Conservation (phyloP, 2,113 vertebrate species). For the Vulpes vulpes region DNA sequence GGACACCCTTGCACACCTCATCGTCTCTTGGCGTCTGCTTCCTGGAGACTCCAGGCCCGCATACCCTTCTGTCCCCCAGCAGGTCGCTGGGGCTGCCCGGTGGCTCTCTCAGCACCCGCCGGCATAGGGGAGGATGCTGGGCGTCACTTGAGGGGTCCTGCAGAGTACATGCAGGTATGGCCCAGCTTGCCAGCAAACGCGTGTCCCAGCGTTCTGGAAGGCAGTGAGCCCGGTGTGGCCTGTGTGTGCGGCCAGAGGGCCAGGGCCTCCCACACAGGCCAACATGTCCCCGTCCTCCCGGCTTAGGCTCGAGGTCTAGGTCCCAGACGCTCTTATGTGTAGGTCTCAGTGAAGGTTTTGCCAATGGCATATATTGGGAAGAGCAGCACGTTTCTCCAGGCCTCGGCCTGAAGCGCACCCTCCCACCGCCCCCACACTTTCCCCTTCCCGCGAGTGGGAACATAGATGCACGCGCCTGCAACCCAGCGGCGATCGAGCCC, state of each 20-base stretch:
- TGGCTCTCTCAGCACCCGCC: background rate
- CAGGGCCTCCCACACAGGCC: background rate
- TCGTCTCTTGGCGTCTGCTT: background rate
- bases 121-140: background rate
- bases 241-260: background rate
- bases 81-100: background rate
- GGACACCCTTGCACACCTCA: background rate
- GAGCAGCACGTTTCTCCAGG: background rate
- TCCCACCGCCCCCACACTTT: background rate
- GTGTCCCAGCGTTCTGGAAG: background rate
- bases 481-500: background rate
- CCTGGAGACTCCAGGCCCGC: background rate
- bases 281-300: background rate
- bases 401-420: background rate
- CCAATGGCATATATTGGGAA: background rate
- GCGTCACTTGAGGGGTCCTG: background rate
- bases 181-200: background rate
- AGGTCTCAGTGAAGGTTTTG: background rate
- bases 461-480: accelerated
- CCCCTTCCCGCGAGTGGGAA: background rate
- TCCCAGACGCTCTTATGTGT: background rate
- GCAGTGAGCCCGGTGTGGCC: background rate
- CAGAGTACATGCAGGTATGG: background rate
- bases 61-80: background rate
- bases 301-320: background rate